These are phyloP conservation scores for Bombyx mori DNA, from an alignment of 1,140 invertebrate genomes.

Conservation along the genomic window ASM3026992v2 NC_085112.1:2473501-2474000, in stretches of 20 bases:
- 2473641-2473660: not conserved
- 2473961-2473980: no score
- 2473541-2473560: not conserved
- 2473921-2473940: no score
- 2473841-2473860: no score
- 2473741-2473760: slow-evolving; percentile 65
- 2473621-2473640: not conserved
- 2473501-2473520: not conserved
- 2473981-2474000: no score
- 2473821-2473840: no score
- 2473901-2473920: no score
- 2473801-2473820: no score
- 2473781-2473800: slow-evolving; percentile 19
- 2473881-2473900: no score
- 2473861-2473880: no score
- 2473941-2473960: no score
- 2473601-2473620: no score
- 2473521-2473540: no score
- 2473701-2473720: slow-evolving; percentile 57
- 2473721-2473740: slow-evolving; percentile 54
- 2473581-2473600: not conserved
- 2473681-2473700: slow-evolving; percentile 38
- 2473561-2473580: not conserved
- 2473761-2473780: slow-evolving; percentile 33
- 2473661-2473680: slow-evolving; percentile 34